These are phyloP conservation scores for Orgyia antiqua DNA, from an alignment of 2,888 invertebrate species.

Conservation along the genomic window DNA sequence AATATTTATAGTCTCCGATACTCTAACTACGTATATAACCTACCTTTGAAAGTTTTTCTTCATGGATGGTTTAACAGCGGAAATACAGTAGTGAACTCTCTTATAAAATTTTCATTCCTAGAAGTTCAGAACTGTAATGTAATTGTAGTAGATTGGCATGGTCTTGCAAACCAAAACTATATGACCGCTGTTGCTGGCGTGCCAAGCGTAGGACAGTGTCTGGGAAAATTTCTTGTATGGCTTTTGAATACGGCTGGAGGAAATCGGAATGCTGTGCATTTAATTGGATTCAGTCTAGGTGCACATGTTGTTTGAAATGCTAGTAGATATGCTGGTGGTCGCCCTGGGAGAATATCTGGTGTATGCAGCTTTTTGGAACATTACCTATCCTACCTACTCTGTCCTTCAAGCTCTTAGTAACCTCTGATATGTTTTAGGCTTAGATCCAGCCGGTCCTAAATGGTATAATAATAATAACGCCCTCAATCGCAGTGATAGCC, in stretches of 20 bases:
- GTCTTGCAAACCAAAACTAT: not conserved
- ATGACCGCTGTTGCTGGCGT: not conserved
- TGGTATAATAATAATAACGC: slow-evolving; percentile 1
- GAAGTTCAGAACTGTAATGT: slow-evolving; percentile 34
- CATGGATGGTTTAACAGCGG: slow-evolving; percentile 8
- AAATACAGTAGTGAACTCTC: slow-evolving; percentile 3
- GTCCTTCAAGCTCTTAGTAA: too few relatives aligned
- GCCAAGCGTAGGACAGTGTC: slow-evolving; percentile 2
- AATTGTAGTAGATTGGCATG: slow-evolving; percentile 61
- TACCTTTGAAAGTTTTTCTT: slow-evolving; percentile 2
- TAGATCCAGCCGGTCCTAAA: slow-evolving; percentile 13
- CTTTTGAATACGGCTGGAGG: slow-evolving; percentile 2
- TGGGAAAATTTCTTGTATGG: slow-evolving; percentile 10
- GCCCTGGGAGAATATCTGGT: slow-evolving; percentile 12
- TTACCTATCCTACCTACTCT: too few relatives aligned
- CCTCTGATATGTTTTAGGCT: slow-evolving; percentile 3
- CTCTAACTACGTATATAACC: not conserved
- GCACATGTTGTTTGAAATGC: slow-evolving; percentile 8
- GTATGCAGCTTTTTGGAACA: slow-evolving; percentile 3
- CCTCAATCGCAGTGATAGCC: slow-evolving; percentile 2
- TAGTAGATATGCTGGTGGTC: slow-evolving; percentile 1
- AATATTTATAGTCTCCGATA: not conserved
- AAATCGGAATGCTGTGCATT: slow-evolving; percentile 5
- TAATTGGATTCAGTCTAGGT: slow-evolving; percentile 11
- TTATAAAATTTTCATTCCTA: not conserved